Conservation (phyloP, 2,888 invertebrate genomes). For the Sepioteuthis lessoniana region DNA sequence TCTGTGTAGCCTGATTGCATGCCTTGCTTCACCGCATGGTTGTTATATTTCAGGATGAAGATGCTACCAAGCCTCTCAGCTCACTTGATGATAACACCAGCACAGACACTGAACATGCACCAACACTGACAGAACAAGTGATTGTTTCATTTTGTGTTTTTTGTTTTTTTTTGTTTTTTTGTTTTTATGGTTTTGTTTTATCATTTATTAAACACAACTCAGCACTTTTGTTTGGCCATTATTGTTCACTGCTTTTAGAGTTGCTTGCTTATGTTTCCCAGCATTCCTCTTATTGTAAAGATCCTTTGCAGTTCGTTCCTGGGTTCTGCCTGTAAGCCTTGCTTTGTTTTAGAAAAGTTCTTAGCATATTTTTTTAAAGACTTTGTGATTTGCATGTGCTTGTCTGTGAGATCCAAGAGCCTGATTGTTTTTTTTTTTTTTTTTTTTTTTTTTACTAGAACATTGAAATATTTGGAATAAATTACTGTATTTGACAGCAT, state of each 20-base stretch:
- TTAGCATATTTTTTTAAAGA: neutral
- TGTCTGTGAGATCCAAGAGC: neutral
- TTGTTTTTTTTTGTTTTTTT: neutral
- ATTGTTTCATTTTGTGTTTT: neutral
- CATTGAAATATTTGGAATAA: too few relatives aligned
- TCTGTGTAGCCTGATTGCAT: neutral
- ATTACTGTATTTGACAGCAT: too few relatives aligned
- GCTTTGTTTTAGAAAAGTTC: neutral
- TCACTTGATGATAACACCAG: neutral
- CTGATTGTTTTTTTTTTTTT: too few relatives aligned
- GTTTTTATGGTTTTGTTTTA: neutral
- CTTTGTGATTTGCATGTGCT: neutral
- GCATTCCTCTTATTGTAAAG: neutral
- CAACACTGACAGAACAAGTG: neutral
- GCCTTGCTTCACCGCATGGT: conserved; percentile 41
- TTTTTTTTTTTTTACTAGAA: too few relatives aligned
- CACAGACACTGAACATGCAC: conserved; percentile 21
- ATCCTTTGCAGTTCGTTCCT: neutral
- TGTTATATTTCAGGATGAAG: conserved; percentile 41
- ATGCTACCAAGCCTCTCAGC: neutral
- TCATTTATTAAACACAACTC: neutral
- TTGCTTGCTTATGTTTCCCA: neutral
- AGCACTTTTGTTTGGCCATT: neutral
- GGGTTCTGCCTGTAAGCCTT: neutral
- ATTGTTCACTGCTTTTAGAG: neutral